These are phyloP conservation scores for Chaetogeoica ovagalla DNA, from an alignment of 2,888 invertebrate species.

Conservation along the genomic window DNA sequence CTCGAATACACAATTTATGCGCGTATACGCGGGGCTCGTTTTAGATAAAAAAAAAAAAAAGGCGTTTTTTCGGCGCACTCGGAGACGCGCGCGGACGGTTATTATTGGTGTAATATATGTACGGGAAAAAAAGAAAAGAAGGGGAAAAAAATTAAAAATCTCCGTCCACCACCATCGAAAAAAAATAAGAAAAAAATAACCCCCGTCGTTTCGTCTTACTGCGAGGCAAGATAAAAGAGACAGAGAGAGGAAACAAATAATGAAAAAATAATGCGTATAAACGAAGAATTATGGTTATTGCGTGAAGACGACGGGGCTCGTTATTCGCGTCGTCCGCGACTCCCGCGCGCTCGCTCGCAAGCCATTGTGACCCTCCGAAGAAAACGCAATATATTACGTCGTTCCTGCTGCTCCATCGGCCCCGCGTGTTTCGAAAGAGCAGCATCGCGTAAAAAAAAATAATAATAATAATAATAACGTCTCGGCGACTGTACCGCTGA, in stretches of 20 bases:
- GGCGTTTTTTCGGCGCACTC: neutral
- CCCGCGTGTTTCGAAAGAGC: conserved; percentile 35
- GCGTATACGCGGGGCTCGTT: neutral
- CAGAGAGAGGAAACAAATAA: conserved; percentile 5
- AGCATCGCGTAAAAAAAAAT: conserved; percentile 49
- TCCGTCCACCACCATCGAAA: too few species aligned
- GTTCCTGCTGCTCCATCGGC: too few species aligned
- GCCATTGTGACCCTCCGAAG: conserved; percentile 29
- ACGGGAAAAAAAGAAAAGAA: neutral
- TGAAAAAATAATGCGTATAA: conserved; percentile 20
- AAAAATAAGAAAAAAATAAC: too few species aligned
- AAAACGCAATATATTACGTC: conserved; percentile 12
- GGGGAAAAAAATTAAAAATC: conserved; percentile 38
- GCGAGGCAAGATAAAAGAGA: too few species aligned
- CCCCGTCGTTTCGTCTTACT: too few species aligned
- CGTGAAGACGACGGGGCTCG: conserved; percentile 30
- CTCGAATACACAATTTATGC: too few species aligned
- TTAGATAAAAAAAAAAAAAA: neutral
- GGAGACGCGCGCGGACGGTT: neutral
- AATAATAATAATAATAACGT: conserved; percentile 12
- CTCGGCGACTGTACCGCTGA: too few species aligned
- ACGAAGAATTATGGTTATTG: conserved; percentile 52
- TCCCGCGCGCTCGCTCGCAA: conserved; percentile 5
- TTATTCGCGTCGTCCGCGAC: neutral
- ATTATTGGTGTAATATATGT: neutral